phyloP scores from a whole-genome alignment of 2,888 invertebrate genomes.

The Chesias legatella region DNA sequence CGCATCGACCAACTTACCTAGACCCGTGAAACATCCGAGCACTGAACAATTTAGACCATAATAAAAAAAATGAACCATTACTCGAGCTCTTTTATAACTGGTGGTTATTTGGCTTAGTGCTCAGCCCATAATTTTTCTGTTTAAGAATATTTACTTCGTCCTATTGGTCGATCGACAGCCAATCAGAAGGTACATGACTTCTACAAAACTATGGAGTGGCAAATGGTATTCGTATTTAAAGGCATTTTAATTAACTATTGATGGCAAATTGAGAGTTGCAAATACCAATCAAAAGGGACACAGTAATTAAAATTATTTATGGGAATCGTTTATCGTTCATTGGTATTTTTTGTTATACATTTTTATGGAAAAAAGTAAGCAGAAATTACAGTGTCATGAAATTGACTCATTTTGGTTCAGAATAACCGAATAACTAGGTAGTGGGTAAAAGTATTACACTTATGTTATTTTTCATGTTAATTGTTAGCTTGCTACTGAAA shows the following conservation, averaged over 20 bases:
- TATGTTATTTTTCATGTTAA: too few relatives aligned
- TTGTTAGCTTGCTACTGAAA: too few relatives aligned
- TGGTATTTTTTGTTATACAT: too few relatives aligned
- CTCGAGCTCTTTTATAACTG: conserved; percentile 35
- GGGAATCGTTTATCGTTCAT: neutral
- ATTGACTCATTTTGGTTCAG: too few relatives aligned
- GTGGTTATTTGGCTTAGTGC: conserved; percentile 42
- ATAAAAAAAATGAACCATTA: conserved; percentile 29
- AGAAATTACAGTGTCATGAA: too few relatives aligned
- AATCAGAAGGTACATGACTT: conserved; percentile 55
- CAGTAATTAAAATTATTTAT: conserved; percentile 7
- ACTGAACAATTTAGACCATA: conserved; percentile 17
- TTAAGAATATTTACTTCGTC: conserved; percentile 44
- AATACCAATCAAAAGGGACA: conserved; percentile 1
- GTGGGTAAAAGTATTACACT: too few relatives aligned
- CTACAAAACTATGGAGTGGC: conserved; percentile 48
- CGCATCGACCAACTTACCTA: conserved; percentile 26
- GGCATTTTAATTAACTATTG: conserved; percentile 1
- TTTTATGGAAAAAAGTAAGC: too few relatives aligned
- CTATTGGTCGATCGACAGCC: conserved; percentile 57
- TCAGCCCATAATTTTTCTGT: conserved; percentile 40
- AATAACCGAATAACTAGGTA: too few relatives aligned
- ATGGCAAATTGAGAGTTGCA: neutral
- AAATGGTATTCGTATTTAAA: neutral
- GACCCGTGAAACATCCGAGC: conserved; percentile 26